Evolutionary conservation across 2,113 vertebrate genomes (phyloP).

Genomic region (Pollachius pollachius): DNA sequence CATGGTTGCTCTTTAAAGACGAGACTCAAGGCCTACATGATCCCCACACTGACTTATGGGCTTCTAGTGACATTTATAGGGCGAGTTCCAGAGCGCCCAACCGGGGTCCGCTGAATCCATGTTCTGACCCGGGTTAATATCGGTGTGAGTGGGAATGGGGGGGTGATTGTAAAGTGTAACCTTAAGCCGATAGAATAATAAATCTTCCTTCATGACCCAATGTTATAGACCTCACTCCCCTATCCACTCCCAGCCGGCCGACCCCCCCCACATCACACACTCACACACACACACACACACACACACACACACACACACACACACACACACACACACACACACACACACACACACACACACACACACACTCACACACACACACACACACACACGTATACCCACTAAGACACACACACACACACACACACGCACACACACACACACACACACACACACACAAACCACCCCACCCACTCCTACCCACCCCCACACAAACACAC

Average conservation of each 20-base stretch:
- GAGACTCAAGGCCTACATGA: slow-evolving; percentile 16
- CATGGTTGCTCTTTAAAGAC: neutral
- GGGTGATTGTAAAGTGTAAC: slow-evolving; percentile 27
- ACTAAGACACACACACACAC: no score
- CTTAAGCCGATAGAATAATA: slow-evolving; percentile 43
- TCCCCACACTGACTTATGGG: slow-evolving; percentile 30
- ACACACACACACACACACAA: no score
- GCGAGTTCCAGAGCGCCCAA: slow-evolving; percentile 39
- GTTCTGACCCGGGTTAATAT: slow-evolving; percentile 34
- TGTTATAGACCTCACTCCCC: slow-evolving; percentile 7
- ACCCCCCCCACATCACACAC: neutral
- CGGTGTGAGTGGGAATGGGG: neutral
- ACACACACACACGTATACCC: no score
- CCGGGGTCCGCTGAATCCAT: slow-evolving; percentile 54
- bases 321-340: no score
- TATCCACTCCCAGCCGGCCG: slow-evolving; percentile 15
- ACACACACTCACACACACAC: no score
- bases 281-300: no score
- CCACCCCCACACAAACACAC: neutral
- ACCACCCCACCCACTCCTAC: neutral
- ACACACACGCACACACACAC: no score
- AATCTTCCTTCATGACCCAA: slow-evolving; percentile 24
- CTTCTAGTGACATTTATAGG: slow-evolving; percentile 23
- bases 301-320: no score
- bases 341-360: no score